A percentile compares a stretch with the other conserved stretches of the same genome.
Evolutionary conservation across 2,113 vertebrate species (phyloP).

Genomic region (Peromyscus maniculatus): DNA sequence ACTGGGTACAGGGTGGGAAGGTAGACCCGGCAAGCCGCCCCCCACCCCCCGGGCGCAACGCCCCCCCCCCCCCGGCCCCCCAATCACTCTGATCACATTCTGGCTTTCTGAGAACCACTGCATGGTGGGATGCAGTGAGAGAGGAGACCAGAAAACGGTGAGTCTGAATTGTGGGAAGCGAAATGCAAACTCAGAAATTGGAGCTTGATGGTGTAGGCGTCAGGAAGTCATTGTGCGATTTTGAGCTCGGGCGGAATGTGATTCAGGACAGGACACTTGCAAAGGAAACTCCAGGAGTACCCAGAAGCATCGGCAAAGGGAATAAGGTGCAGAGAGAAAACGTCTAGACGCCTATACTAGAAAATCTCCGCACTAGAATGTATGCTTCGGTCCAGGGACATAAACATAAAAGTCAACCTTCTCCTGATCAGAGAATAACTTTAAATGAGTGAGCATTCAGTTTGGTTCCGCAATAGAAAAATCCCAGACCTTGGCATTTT

Average conservation of each 20-base stretch:
- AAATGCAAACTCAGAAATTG: neutral
- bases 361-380: neutral
- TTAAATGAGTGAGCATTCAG: neutral
- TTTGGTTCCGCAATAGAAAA: neutral
- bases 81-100: neutral
- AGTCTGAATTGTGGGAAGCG: neutral
- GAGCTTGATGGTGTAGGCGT: neutral
- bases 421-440: constrained; percentile 24
- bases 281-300: neutral
- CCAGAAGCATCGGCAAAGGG: neutral
- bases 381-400: neutral
- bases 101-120: neutral
- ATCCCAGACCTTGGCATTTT: neutral
- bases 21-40: neutral
- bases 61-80: neutral
- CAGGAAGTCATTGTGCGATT: neutral
- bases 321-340: neutral
- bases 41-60: too few relatives aligned
- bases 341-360: neutral
- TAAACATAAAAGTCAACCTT: neutral
- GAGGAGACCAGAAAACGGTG: neutral
- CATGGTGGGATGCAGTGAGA: neutral
- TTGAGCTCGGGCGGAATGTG: neutral
- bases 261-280: neutral
- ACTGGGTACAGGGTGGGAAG: neutral